Base-by-base conservation (phyloP, 2,113 vertebrate species). In the Apteryx owenii region DNA sequence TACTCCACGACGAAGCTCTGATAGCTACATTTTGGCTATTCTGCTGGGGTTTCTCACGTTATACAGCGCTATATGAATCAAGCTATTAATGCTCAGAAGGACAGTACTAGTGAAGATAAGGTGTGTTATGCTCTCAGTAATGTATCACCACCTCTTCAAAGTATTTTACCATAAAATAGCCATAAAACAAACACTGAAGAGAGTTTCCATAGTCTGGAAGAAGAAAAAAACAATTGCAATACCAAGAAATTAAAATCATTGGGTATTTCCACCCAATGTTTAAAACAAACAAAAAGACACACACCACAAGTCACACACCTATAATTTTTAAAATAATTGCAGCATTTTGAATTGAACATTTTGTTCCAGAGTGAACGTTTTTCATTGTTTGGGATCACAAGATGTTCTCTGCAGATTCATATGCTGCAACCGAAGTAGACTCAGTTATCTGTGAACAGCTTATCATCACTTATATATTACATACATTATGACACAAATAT, bases 161-260 rank as follows among this genome's bases (percentile, higher is more conserved):
- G 25, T 7, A 1, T 19, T 88, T 79, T 66, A 28, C 13, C 29
- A 65, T n/a, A 88, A 91, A 96, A 91, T 0, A 93, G 4, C 9
- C 40, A 85, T 66, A 95, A 95, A 97, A 86, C 15, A 48, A 94
- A 85, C 23, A 94, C 14, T 68, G 12, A 87, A 80, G 22, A 36
- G 13, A 36, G 13, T 23, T 92, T 75, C 64, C 40, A 53, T 44
- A 56, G 53, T 53, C 77, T n/a, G 80, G 33, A 77, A 64, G 4
- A 76, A 36, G 2, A 19, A 26, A 22, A n/a, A 90, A 69, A 6
- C 4, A 66, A 14, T 75, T 88, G 79, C 75, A 48, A 53, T n/a
- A 36, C 12, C 40, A 56, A 53, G 22, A 82, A 93, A 88, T 23
- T 53, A 21, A 91, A 92, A 23, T 42, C 28, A 54, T 3, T 71